A percentile compares a stretch with the other conserved stretches of the same genome.
Conservation (phyloP, 2,797 vertebrate species). For the Cephalopachus bancanus region DNA sequence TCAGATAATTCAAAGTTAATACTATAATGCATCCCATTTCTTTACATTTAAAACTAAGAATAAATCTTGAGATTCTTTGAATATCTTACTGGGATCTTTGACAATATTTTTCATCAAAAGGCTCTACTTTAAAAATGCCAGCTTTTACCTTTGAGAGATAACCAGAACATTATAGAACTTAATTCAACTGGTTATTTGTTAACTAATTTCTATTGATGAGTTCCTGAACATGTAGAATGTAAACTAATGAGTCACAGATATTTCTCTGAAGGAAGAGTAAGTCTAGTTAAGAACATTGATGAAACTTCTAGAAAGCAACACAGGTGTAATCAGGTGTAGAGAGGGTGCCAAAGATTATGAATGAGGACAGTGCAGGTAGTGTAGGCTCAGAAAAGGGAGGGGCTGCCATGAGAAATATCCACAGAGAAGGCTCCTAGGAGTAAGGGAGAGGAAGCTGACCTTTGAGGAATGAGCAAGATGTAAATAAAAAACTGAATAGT, state of each 20-base stretch:
- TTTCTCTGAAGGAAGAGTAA: background rate
- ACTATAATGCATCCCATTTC: background rate
- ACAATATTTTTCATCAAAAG: background rate
- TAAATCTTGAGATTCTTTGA: constrained; percentile 2
- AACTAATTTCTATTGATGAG: background rate
- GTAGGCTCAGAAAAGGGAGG: background rate
- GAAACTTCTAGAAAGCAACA: background rate
- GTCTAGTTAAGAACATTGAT: background rate
- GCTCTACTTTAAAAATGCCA: background rate
- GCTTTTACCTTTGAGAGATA: background rate
- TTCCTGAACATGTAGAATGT: background rate
- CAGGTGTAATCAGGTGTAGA: background rate
- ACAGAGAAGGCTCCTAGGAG: background rate
- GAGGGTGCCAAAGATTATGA: background rate
- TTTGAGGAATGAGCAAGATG: background rate
- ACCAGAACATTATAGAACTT: background rate
- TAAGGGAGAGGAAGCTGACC: background rate
- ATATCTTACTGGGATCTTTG: background rate
- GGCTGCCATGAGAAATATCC: background rate
- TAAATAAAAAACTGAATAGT: background rate
- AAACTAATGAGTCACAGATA: background rate
- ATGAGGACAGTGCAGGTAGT: background rate
- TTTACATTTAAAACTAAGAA: constrained; percentile 9
- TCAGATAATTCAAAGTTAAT: background rate
- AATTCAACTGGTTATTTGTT: background rate